phyloP scores from a whole-genome alignment of 2,113 vertebrate species.

The Lophius piscatorius region DNA sequence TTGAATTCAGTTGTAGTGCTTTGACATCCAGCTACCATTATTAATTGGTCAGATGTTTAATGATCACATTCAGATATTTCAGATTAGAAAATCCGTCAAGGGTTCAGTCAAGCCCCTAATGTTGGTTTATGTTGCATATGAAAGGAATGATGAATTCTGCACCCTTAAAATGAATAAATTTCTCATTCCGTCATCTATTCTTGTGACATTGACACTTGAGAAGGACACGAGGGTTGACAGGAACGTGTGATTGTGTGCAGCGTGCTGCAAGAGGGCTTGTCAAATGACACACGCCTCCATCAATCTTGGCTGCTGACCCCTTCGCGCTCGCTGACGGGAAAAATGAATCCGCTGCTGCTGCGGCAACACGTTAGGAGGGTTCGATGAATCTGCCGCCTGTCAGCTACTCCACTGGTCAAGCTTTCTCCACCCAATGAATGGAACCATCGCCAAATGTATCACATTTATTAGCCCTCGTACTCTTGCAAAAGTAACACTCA shows the following conservation, averaged over 20 bases:
- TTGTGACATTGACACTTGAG: conserved; percentile 41
- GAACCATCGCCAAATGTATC: conserved; percentile 21
- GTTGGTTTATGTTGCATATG: conserved; percentile 22
- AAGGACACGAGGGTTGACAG: conserved; percentile 16
- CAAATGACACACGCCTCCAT: conserved; percentile 72
- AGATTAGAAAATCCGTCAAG: too few species aligned
- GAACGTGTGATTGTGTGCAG: conserved; percentile 57
- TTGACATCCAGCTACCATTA: too few species aligned
- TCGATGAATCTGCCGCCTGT: conserved; percentile 40
- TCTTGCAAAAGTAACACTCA: conserved; percentile 21
- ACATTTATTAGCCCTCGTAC: conserved; percentile 30
- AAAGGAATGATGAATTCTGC: conserved; percentile 49
- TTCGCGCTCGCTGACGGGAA: conserved; percentile 18
- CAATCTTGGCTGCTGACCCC: conserved; percentile 65
- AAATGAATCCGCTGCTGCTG: conserved; percentile 48
- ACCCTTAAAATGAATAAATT: conserved; percentile 24
- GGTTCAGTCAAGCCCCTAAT: neutral
- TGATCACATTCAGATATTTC: too few species aligned
- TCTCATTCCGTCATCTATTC: conserved; percentile 1
- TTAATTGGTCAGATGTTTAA: neutral
- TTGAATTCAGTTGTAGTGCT: too few species aligned
- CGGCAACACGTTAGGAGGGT: conserved; percentile 10
- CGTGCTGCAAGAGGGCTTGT: conserved; percentile 65
- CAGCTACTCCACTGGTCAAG: conserved; percentile 25
- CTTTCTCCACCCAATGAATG: conserved; percentile 27